Conservation (phyloP, 2,113 vertebrate species). For the Sylvia atricapilla region DNA sequence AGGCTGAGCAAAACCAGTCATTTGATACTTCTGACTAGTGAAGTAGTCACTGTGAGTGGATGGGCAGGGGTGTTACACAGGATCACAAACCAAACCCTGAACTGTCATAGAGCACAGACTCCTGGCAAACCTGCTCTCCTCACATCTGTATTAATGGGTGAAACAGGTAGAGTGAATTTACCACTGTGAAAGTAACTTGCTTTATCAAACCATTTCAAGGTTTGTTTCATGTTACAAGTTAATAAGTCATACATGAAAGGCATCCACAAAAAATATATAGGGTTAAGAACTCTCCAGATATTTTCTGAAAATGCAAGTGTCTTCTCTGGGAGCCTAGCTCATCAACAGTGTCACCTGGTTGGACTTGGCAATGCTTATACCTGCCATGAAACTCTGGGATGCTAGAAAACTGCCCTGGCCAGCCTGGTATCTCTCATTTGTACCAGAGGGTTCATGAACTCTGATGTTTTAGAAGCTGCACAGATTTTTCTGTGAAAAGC, state of each 20-base stretch:
- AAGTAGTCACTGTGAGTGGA: background rate
- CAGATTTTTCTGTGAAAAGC: background rate
- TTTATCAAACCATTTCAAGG: background rate
- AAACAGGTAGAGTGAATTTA: background rate
- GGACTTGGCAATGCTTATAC: background rate
- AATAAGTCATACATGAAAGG: background rate
- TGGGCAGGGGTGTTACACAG: background rate
- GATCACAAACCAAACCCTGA: background rate
- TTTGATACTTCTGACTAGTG: background rate
- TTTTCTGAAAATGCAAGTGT: background rate
- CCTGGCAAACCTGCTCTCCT: background rate
- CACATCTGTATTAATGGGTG: background rate
- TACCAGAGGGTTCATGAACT: background rate
- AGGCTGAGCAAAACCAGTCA: background rate
- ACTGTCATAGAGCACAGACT: background rate
- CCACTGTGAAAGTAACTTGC: background rate
- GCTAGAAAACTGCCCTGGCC: background rate
- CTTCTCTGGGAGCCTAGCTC: background rate
- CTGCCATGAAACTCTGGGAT: background rate
- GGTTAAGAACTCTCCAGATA: background rate
- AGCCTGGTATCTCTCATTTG: background rate
- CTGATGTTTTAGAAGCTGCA: background rate
- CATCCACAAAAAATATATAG: background rate
- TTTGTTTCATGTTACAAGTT: background rate
- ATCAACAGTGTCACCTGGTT: rapidly evolving